These are phyloP conservation scores for Cephus pulcher DNA, from an alignment of 2,888 invertebrate species.

Conservation along the genomic window DNA sequence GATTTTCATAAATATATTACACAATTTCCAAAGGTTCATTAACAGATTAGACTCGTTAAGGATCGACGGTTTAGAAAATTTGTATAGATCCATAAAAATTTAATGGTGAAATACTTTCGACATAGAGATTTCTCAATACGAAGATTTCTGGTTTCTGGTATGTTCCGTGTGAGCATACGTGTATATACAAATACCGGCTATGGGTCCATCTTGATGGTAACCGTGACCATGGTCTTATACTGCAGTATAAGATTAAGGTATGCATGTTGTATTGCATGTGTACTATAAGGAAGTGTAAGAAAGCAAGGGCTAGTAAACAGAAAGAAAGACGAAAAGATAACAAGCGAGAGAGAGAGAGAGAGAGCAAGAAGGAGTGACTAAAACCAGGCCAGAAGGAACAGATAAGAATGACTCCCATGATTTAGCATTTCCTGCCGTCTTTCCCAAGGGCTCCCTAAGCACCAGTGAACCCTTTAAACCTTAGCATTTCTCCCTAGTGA, in stretches of 20 bases:
- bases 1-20: too few relatives aligned
- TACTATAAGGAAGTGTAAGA: too few relatives aligned
- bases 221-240: background rate
- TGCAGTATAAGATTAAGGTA: background rate
- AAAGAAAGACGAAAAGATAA: constrained; percentile 1
- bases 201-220: background rate
- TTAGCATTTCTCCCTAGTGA: background rate
- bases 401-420: background rate
- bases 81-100: background rate
- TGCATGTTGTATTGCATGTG: background rate
- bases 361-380: constrained; percentile 3
- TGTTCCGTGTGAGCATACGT: background rate
- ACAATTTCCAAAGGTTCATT: too few relatives aligned
- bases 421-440: background rate
- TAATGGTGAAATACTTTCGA: background rate
- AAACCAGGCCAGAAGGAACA: background rate
- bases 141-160: background rate
- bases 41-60: too few relatives aligned
- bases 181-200: background rate
- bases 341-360: constrained; percentile 4
- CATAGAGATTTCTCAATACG: background rate
- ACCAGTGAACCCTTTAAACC: background rate
- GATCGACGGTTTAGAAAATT: background rate
- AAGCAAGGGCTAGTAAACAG: background rate
- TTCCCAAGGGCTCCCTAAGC: background rate